phyloP scores from a whole-genome alignment of 2,113 vertebrate genomes.

The Sula dactylatra region DNA sequence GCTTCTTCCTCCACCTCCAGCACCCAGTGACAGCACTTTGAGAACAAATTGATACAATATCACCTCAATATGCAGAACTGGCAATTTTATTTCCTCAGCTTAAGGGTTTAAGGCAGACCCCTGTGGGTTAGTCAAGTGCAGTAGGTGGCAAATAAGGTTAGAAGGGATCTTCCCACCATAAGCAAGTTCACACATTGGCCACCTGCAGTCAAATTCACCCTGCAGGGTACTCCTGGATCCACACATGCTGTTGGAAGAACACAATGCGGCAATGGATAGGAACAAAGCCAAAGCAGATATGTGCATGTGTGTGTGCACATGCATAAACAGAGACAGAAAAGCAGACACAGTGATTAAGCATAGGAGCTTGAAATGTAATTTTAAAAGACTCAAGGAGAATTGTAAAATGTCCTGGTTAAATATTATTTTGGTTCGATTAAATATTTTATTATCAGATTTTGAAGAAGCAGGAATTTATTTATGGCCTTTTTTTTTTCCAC shows the following conservation, averaged over 20 bases:
- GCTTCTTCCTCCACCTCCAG: neutral
- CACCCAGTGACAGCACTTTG: neutral
- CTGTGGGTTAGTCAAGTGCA: neutral
- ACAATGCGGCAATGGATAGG: neutral
- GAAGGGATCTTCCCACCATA: neutral
- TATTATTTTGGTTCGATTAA: neutral
- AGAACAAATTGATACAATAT: neutral
- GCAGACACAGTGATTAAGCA: neutral
- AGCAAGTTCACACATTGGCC: neutral
- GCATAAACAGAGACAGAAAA: neutral
- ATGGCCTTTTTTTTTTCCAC: neutral
- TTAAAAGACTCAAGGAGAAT: neutral
- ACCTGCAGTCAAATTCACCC: neutral
- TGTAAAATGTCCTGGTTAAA: neutral
- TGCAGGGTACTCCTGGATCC: neutral
- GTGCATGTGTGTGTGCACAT: no score
- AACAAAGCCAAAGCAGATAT: neutral
- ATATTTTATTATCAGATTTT: neutral
- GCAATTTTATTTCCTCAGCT: neutral
- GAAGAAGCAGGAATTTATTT: neutral
- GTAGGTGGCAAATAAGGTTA: neutral
- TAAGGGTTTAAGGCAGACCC: neutral
- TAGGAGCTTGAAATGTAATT: neutral
- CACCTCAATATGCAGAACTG: neutral
- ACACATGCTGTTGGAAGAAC: rapidly evolving